Evolutionary conservation across 2,888 invertebrate genomes (phyloP), one percentile per base, ranked within the genome.

Genomic region (Drosophila acutilabella): DNA sequence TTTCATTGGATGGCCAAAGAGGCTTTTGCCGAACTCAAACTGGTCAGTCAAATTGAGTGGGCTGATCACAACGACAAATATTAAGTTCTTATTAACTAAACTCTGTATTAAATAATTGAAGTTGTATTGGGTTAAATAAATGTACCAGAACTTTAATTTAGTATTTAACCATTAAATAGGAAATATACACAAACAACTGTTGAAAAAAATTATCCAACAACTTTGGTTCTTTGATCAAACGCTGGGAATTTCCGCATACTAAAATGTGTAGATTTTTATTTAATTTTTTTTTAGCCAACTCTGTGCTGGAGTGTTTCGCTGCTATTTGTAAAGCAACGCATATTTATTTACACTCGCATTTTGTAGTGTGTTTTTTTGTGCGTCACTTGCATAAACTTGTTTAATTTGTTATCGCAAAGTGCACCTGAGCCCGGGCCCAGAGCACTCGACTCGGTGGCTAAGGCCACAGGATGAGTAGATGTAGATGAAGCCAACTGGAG

Each of bases 361-460:
- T 47, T 44, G 40, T 41, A 62, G 62, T 71, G 61, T 70, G 23
- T 60, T 64, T 68, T 52, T 75, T 36, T 68, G 57, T 71, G 52
- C 61, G 60, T 54, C 71, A 59, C 67, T 68, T 71, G 84, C 82
- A 84, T 77, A 81, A 87, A 87, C 79, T 81, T 84, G 81, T 83
- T 83, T 86, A 86, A 88, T 86, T 88, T 86, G 86, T 83, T 86
- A 83, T 78, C 79, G 69, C 87, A 76, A 78, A 86, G 84, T 77
- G 85, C 85, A 88, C 85, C 85, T 85, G 85, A 80, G 80, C 61
- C 78, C 48, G 54, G 40, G 75, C 70, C 64, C 78, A 48, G 54
- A 42, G 75, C 75, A 16, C 33, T 33, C 18, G 52, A n/a, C 44
- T 54, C 18, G 14, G n/a, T 13, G 41, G 38, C 47, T 50, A 58